Base-by-base conservation (phyloP, 2,797 vertebrate species). In the Diglossa cyanea region DNA sequence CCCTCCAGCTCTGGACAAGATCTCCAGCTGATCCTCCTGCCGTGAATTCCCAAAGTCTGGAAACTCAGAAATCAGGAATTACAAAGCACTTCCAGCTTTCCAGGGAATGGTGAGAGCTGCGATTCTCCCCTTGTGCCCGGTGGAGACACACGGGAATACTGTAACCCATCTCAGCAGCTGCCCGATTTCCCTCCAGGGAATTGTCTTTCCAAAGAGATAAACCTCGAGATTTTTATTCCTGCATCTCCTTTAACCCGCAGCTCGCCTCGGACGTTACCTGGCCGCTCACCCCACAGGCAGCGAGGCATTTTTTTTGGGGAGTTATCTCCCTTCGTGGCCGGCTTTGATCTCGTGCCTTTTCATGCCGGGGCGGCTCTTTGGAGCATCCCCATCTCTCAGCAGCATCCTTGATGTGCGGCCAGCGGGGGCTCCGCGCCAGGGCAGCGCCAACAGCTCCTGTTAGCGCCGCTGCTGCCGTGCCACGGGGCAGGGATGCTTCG, bases 361-460 rank as follows among this genome's bases (percentile, higher is more conserved):
- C 88, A 96, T 90, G 57, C 51, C 11, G 16, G 55, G 37, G 33
- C 55, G 65, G 61, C 47, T 44, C 80, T 90, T 54, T 21, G 80
- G 84, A 66, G 87, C 78, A 68, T 48, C 79, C 70, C 75, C 90
- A 10, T 97, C 97, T 89, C 33, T 98, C 97, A 97, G 86, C 97
- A 61, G 72, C 54, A 30, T 19, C 26, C 83, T 35, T 45, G 82
- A 91, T 80, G 44, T 72, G 0, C 39, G 60, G 30, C 45, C 66
- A 89, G 72, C 31, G 6, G 42, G 23, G 82, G 66, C 82, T 77
- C 30, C 51, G 40, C 4, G 3, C 9, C 48, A 86, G 90, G 72
- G 89, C 24, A 9, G 84, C 60, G 98, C 93, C 95, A 98, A 98
- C 97, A 98, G 98, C 47, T 96, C 55, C 97, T 98, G 97, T 98